Conservation (phyloP, 2,797 vertebrate genomes). For the Chelonia mydas region DNA sequence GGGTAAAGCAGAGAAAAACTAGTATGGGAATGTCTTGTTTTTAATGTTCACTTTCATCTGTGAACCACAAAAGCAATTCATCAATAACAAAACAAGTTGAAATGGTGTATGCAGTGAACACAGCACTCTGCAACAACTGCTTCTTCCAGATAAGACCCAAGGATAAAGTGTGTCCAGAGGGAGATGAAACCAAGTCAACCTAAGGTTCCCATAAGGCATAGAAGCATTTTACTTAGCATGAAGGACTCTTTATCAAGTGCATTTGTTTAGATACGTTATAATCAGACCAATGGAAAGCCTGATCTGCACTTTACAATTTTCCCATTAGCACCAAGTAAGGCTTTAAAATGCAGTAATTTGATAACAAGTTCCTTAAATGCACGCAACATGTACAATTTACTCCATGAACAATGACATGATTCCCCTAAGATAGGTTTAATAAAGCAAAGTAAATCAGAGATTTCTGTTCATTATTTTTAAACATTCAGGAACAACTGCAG, state of each 20-base stretch:
- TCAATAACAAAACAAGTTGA: constrained; percentile 74
- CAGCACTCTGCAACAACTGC: constrained; percentile 64
- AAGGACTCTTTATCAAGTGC: constrained; percentile 69
- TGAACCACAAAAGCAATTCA: constrained; percentile 73
- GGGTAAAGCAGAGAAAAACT: constrained; percentile 66
- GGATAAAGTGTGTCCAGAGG: constrained; percentile 63
- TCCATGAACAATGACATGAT: constrained; percentile 69
- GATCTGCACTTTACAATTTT: constrained; percentile 61
- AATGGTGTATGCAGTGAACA: constrained; percentile 69
- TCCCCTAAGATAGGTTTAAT: constrained; percentile 72
- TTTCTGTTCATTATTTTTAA: constrained; percentile 75
- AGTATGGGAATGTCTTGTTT: constrained; percentile 65
- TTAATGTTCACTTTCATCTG: constrained; percentile 73
- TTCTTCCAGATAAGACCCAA: constrained; percentile 72
- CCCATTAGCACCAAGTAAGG: constrained; percentile 58
- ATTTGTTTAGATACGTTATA: constrained; percentile 68
- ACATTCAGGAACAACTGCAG: constrained; percentile 69
- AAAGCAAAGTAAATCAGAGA: constrained; percentile 68
- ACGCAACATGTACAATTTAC: constrained; percentile 47
- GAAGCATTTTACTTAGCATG: constrained; percentile 43
- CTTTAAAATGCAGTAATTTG: constrained; percentile 63
- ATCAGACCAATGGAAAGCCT: constrained; percentile 63
- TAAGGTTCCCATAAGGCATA: constrained; percentile 47
- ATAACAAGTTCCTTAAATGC: constrained; percentile 70
- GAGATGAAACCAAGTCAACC: constrained; percentile 62